Evolutionary conservation across 2,888 invertebrate species (phyloP).

Genomic region (Papilio gigon): DNA sequence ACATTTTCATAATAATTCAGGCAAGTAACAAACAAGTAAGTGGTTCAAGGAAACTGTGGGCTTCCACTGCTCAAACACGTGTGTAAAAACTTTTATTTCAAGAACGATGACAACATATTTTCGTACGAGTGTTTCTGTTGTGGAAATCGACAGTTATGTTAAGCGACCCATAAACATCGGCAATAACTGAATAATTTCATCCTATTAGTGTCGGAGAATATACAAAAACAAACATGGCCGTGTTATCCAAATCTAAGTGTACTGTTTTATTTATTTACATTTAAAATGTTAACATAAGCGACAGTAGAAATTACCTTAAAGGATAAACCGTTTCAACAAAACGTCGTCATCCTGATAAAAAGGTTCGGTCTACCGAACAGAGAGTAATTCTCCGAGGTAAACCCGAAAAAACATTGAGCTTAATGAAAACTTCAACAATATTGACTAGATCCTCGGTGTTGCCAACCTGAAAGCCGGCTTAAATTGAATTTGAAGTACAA

Average conservation of each 20-base stretch:
- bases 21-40: background rate
- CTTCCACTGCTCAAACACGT: background rate
- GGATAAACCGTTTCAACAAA: conserved; percentile 1
- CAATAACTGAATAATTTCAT: background rate
- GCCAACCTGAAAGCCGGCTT: conserved; percentile 1
- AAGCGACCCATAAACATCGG: conserved; percentile 11
- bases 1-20: no score
- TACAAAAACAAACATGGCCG: background rate
- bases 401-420: conserved; percentile 9
- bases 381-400: conserved; percentile 10
- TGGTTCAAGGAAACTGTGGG: background rate
- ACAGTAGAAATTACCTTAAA: background rate
- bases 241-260: background rate
- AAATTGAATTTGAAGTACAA: conserved; percentile 22
- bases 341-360: background rate
- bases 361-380: background rate
- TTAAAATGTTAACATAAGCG: background rate
- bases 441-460: conserved; percentile 20
- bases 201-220: background rate
- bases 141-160: background rate
- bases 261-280: background rate
- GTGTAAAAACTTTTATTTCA: background rate
- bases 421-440: conserved; percentile 28
- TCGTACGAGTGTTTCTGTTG: background rate
- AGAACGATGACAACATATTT: background rate